phyloP scores from a whole-genome alignment of 2,888 invertebrate genomes.

The Torymus auratus region DNA sequence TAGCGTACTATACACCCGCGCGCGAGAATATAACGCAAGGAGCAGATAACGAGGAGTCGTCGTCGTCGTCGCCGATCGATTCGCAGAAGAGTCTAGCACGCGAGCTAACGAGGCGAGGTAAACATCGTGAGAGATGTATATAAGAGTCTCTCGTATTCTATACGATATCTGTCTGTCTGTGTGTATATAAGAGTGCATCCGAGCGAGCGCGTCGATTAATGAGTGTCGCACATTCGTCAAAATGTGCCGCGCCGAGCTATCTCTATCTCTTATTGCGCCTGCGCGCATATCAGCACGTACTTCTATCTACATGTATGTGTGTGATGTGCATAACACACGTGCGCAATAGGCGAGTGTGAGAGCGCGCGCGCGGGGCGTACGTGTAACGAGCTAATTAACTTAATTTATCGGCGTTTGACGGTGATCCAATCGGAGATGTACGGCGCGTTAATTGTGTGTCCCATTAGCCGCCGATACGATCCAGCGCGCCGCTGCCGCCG shows the following conservation, averaged over 20 bases:
- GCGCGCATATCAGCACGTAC: background rate
- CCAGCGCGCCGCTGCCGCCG: conserved; percentile 11
- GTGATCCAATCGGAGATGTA: conserved; percentile 71
- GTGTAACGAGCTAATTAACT: conserved; percentile 72
- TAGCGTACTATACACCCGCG: too few species aligned
- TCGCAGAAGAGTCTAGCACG: conserved; percentile 50
- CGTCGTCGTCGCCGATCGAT: conserved; percentile 29
- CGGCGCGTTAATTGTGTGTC: conserved; percentile 72
- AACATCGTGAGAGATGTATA: conserved; percentile 17
- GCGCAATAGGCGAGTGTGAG: too few species aligned
- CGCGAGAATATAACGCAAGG: too few species aligned
- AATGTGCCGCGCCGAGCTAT: conserved; percentile 50
- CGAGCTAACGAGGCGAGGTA: conserved; percentile 52
- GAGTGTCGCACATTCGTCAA: conserved; percentile 67
- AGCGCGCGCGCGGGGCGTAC: conserved; percentile 9
- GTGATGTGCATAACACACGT: too few species aligned
- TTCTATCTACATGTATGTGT: background rate
- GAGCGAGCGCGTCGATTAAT: conserved; percentile 29
- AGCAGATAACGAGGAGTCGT: too few species aligned
- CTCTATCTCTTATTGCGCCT: background rate
- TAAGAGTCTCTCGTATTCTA: too few species aligned
- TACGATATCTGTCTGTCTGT: too few species aligned
- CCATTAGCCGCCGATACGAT: conserved; percentile 72
- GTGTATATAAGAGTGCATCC: too few species aligned
- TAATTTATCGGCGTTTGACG: conserved; percentile 72